A percentile compares a stretch with the other conserved stretches of the same genome.
Evolutionary conservation across 64 coral and sea anemone species (phyloP).

Genomic region (Anthopleura sola): DNA sequence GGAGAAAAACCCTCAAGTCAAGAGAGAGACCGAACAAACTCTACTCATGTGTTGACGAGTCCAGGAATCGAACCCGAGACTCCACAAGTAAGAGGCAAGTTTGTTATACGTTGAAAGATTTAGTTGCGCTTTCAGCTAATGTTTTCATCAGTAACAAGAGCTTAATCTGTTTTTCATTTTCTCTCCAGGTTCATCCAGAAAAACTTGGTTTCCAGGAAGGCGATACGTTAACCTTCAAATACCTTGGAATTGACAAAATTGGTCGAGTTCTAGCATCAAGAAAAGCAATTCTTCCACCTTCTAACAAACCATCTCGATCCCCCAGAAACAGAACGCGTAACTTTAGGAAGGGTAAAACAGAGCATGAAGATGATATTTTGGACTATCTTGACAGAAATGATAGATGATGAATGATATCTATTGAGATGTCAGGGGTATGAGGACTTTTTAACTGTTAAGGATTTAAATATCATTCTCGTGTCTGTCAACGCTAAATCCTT

Average conservation of each 20-base stretch:
- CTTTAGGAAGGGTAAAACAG: background rate
- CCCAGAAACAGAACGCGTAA: background rate
- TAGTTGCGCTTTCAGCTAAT: no score
- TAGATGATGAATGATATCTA: background rate
- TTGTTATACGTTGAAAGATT: no score
- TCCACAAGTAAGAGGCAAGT: no score
- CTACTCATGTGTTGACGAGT: no score
- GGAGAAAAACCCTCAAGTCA: no score
- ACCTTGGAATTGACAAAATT: slow-evolving; percentile 61
- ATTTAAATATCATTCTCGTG: no score
- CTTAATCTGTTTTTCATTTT: background rate
- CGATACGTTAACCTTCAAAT: slow-evolving; percentile 66
- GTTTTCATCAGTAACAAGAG: no score
- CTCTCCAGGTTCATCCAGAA: slow-evolving; percentile 36
- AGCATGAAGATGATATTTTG: background rate
- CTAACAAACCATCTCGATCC: background rate
- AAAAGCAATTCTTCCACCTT: slow-evolving; percentile 55
- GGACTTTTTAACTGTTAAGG: no score
- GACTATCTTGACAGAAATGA: slow-evolving; percentile 9
- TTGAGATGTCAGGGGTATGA: background rate
- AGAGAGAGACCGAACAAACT: no score
- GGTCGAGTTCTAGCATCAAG: slow-evolving; percentile 52
- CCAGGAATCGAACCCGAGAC: no score
- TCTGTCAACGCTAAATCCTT: no score
- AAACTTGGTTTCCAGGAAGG: slow-evolving; percentile 53